Base-by-base conservation (phyloP, 1,140 invertebrate species). In the Wasmannia auropunctata region DNA sequence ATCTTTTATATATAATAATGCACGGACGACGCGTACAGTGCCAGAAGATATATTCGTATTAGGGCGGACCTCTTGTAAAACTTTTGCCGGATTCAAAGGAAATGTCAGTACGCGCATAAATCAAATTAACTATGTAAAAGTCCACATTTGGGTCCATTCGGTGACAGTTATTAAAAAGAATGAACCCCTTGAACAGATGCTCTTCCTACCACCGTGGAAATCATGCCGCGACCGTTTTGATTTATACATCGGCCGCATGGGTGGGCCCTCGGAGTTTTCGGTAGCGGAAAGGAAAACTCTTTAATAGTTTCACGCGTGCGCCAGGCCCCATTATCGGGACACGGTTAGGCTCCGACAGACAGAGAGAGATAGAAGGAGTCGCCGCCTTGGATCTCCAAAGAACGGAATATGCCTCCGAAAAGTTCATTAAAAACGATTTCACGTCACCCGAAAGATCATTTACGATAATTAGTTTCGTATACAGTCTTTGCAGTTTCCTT, bases 121-220 rank as follows among this genome's bases (percentile, higher is more conserved):
- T 90, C 89, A 90, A 81, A 62, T 85, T 90, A 90, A 90, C 87
- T 90, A 89, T 80, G 86, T 56, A 77, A 85, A 58, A 77, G 37
- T 74, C 51, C 58, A 76, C 85, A 87, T 89, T 83, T 81, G 80
- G 56, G 60, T 85, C 70, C 40, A 25, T 40, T 56, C 63, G 54
- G 88, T 85, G 88, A 90, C 88, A 90, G 74, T 90, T 89, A 89
- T 90, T 89, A 87, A 87, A 90, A 90, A 81, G 72, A 86, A 89
- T 89, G 88, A 89, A 89, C 60, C 63, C 87, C 69, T 85, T 67
- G 31, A 87, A 72, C 88, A 89, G 86, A 90, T 90, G 88, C 75
- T n/a, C n/a, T 86, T 74, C 60, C 28, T n/a, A n/a, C n/a, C 25
- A 14, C 74, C 86, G 31, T 90, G 74, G 63, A 85, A 89, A 90